These are phyloP conservation scores for Eubucco bourcierii DNA, from an alignment of 2,113 vertebrate genomes.

Conservation along the genomic window DNA sequence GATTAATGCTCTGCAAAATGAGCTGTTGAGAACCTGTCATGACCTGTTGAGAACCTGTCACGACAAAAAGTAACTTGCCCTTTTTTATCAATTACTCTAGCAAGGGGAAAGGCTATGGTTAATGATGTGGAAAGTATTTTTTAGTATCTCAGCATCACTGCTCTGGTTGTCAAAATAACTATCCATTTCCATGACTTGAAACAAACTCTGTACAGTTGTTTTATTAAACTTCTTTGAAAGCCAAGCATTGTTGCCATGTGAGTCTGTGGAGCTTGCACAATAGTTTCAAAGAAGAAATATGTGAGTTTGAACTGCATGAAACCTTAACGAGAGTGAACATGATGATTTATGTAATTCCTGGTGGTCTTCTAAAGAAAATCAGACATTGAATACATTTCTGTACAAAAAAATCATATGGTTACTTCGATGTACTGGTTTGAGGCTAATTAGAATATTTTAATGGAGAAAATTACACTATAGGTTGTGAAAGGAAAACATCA, in stretches of 20 bases:
- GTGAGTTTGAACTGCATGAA: not conserved
- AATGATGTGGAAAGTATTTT: conserved; percentile 48
- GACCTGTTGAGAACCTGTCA: not conserved
- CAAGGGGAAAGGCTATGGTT: not conserved
- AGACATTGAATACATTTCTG: not conserved
- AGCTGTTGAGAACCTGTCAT: not conserved
- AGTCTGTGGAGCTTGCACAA: not conserved
- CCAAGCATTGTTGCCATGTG: not conserved
- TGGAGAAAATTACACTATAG: too few relatives aligned
- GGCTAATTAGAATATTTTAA: too few relatives aligned
- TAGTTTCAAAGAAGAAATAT: conserved; percentile 11
- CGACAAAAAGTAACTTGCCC: not conserved
- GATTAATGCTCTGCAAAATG: not conserved
- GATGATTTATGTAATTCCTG: not conserved
- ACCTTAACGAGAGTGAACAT: not conserved
- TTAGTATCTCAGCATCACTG: conserved; percentile 28
- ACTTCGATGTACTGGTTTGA: too few relatives aligned
- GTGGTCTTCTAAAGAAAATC: not conserved
- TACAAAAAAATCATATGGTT: not conserved
- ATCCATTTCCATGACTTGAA: conserved; percentile 24
- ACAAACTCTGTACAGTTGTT: conserved; percentile 17
- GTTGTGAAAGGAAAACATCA: too few relatives aligned
- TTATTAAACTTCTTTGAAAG: conserved; percentile 20
- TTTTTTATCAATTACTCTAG: conserved; percentile 1
- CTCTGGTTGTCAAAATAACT: conserved; percentile 39